Percentiles rank a stretch among this genome's conserved stretches.
Evolutionary conservation across 2,888 invertebrate genomes (phyloP).

Genomic region (Mamestra brassicae): DNA sequence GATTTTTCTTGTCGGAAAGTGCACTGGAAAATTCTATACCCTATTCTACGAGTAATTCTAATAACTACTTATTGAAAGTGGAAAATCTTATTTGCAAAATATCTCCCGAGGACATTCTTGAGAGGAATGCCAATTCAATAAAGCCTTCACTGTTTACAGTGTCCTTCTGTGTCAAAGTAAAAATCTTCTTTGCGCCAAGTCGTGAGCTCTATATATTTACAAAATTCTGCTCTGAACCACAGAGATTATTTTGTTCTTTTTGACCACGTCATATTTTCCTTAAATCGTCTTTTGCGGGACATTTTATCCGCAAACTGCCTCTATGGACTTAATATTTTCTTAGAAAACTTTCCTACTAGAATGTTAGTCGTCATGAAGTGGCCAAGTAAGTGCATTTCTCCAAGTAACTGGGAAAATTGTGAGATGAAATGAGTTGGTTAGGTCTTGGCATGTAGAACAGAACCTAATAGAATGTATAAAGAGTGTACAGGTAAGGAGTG

Average conservation of each 20-base stretch:
- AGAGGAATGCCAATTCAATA: constrained; percentile 48
- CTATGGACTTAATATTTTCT: constrained; percentile 4
- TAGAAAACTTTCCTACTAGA: neutral
- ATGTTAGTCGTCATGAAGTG: neutral
- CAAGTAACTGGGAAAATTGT: neutral
- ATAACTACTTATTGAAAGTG: constrained; percentile 26
- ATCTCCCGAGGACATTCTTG: constrained; percentile 42
- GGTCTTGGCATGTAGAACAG: neutral
- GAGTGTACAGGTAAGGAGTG: too few species aligned
- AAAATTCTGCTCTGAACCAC: constrained; percentile 25
- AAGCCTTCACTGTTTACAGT: constrained; percentile 42
- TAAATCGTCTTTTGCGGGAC: constrained; percentile 4
- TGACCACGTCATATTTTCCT: constrained; percentile 30
- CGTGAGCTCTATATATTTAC: constrained; percentile 29
- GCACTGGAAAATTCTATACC: constrained; percentile 17
- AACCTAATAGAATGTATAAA: neutral
- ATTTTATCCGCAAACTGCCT: neutral
- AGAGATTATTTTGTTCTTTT: constrained; percentile 35
- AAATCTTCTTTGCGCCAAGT: constrained; percentile 37
- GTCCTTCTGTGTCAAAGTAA: constrained; percentile 41
- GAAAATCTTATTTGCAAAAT: constrained; percentile 64
- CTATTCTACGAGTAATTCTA: constrained; percentile 35
- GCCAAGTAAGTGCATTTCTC: neutral
- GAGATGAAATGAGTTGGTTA: neutral
- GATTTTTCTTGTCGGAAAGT: neutral